Percentiles rank a stretch among this genome's conserved stretches.
These are phyloP conservation scores for Erpornis zantholeuca DNA, from an alignment of 2,113 vertebrate genomes.

Conservation along the genomic window DNA sequence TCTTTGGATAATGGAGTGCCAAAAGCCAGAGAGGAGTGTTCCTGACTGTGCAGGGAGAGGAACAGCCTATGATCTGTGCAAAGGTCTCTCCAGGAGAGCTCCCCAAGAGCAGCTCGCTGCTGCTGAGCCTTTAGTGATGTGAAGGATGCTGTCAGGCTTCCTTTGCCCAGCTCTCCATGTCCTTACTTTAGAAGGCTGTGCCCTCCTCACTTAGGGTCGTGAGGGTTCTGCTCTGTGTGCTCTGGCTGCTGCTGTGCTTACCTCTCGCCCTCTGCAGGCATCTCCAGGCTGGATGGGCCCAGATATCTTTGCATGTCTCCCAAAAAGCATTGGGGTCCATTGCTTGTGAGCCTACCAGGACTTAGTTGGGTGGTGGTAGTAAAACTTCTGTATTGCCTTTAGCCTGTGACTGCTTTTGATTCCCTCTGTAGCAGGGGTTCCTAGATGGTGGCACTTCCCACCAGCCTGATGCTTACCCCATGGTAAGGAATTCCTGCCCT, in stretches of 20 bases:
- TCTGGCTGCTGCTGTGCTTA: neutral
- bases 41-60: neutral
- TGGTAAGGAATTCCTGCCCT: neutral
- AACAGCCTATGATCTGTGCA: neutral
- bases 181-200: neutral
- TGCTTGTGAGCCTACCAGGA: neutral
- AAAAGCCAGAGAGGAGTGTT: neutral
- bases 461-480: neutral
- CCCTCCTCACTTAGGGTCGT: neutral
- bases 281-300: neutral
- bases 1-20: neutral
- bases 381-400: neutral
- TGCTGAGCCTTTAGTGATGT: neutral
- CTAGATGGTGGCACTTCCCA: neutral
- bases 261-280: neutral
- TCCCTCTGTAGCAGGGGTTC: neutral
- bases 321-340: rapidly evolving
- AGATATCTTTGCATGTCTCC: neutral
- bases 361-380: neutral
- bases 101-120: rapidly evolving
- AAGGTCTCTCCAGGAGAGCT: neutral
- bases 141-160: neutral
- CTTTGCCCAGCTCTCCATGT: neutral
- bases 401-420: neutral
- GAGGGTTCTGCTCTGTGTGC: neutral